Evolutionary conservation across 1,140 invertebrate species (phyloP).

Genomic region (Plodia interpunctella): DNA sequence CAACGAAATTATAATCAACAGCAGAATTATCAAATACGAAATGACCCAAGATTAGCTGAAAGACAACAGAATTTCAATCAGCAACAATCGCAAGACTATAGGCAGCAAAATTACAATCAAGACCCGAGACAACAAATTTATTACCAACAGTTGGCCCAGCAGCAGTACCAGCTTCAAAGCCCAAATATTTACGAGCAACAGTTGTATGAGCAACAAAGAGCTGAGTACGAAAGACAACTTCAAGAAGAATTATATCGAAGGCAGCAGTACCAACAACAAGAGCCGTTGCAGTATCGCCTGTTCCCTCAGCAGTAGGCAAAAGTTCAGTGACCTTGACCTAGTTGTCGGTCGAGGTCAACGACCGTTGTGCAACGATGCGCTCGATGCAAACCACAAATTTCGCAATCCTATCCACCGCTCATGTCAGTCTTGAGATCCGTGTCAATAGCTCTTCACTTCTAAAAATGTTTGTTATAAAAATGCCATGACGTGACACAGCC

Average conservation of each 20-base stretch:
- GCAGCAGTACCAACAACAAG: constrained; percentile 22
- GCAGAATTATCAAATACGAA: no score
- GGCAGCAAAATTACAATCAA: constrained; percentile 22
- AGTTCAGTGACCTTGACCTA: constrained; percentile 70
- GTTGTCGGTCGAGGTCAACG: constrained; percentile 37
- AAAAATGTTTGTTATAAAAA: neutral
- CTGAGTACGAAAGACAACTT: constrained; percentile 28
- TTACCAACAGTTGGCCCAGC: constrained; percentile 26
- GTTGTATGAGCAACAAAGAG: constrained; percentile 39
- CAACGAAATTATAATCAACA: neutral
- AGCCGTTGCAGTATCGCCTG: constrained; percentile 35
- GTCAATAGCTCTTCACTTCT: neutral
- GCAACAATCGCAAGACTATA: constrained; percentile 18
- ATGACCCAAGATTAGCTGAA: constrained; percentile 9
- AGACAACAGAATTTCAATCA: constrained; percentile 15
- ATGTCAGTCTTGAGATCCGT: neutral
- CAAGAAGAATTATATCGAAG: constrained; percentile 23
- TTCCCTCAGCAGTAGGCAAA: constrained; percentile 33
- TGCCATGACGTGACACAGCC: neutral
- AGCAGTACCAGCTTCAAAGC: neutral
- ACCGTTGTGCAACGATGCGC: constrained; percentile 27
- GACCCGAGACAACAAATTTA: constrained; percentile 31
- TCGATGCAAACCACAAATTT: constrained; percentile 16
- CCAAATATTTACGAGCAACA: constrained; percentile 33
- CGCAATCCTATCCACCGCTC: constrained; percentile 1